Evolutionary conservation across 37 sponge, comb jelly and placozoan genomes (phyloP).

Genomic region (Petrosia ficiformis): DNA sequence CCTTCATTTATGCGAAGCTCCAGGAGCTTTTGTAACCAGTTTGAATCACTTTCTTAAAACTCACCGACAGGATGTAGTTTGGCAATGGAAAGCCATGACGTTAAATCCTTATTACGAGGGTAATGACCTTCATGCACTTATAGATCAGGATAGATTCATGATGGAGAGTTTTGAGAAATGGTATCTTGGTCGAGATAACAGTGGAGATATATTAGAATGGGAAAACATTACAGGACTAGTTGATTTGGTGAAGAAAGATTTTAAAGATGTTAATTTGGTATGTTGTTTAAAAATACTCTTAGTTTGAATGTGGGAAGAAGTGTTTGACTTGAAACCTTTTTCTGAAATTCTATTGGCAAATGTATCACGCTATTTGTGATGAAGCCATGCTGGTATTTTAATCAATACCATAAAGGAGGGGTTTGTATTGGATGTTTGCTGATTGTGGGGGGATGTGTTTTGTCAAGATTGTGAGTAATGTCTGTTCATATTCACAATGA

Average conservation of each 20-base stretch:
- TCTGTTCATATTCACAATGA: no score
- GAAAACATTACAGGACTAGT: constrained; percentile 66
- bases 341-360: no score
- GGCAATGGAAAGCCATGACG: constrained; percentile 89
- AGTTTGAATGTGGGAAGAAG: no score
- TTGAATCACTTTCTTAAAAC: constrained; percentile 91
- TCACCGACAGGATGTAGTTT: constrained; percentile 65
- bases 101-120: constrained; percentile 94
- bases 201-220: constrained; percentile 79
- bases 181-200: constrained; percentile 87
- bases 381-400: no score
- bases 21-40: constrained; percentile 83
- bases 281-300: background rate
- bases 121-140: constrained; percentile 11
- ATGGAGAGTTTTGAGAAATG: constrained; percentile 77
- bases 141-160: constrained; percentile 77
- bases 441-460: no score
- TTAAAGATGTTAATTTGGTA: constrained; percentile 51
- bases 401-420: no score
- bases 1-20: constrained; percentile 92
- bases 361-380: no score
- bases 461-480: no score
- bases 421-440: no score
- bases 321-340: no score
- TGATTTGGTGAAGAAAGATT: constrained; percentile 22